Evolutionary conservation across 2,888 invertebrate genomes (phyloP), one percentile per base, ranked within the genome.

Genomic region (Xanthorhoe designata): DNA sequence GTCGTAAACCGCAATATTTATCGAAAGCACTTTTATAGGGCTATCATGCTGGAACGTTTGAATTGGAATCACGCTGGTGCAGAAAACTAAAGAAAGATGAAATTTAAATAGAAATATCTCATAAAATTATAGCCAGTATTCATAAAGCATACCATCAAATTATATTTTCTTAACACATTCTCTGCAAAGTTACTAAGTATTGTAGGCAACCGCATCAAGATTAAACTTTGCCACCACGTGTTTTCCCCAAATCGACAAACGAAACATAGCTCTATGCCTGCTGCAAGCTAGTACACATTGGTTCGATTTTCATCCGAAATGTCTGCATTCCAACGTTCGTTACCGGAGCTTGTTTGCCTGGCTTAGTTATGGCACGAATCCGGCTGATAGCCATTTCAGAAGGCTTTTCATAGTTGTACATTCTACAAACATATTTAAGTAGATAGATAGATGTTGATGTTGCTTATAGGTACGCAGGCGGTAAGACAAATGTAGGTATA

Each of bases 1-100:
- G 67, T 68, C 66, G 61, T 68, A 69, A 73, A 74, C 68, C 67
- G 61, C 71, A 77, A 75, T 75, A 74, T 77, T 68, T 60, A 69
- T 75, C 73, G 68, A 78, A 24, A 73, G 73, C 74, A 69, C 58
- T 77, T 79, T 81, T 71, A 80, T 66, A 69, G 65, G 67, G 67
- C 68, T 74, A 68, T 77, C 73, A 74, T 45, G 62, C 63, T 51
- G 2, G 13, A 13, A 42, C 38, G 38, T 8, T 42, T 42, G 35
- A 35, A 35, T 38, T 42, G 52, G 18, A 35, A 45, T 57, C 6
- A 17, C 29, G 5, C 19, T 18, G 5, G 49, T 24, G 13, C 47
- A 61, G 17, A 32, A 51, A 49, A 10, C 10, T 42, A 10, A 0
- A 42, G 3, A 2, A 9, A 42, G 8, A 38, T 7, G 38, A 4